Evolutionary conservation across 2,113 vertebrate genomes (phyloP), one percentile per base, ranked within the genome.

Genomic region (Nerophis lumbriciformis): DNA sequence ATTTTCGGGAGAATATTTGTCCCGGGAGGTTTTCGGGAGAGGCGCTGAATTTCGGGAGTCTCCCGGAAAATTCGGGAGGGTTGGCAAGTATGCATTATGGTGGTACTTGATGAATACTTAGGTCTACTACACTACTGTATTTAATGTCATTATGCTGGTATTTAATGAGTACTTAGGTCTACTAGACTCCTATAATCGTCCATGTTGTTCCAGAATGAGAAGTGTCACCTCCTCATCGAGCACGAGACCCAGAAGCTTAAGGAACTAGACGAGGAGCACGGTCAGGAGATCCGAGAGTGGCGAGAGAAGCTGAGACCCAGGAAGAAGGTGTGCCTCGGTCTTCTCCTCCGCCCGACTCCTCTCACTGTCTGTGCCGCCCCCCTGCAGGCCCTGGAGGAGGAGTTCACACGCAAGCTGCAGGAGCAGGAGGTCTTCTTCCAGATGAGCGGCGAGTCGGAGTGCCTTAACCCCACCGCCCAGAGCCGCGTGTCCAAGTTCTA

Each of bases 351-450:
- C 19, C 4, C 9, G 10, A 5, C 38, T 2, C 44, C 52, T 38
- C 47, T 6, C 13, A 28, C 5, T 4, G 2, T 59, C 5, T 9
- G 48, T 84, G 73, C 75, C 72, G 75, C 76, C 78, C 75, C 75
- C 78, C 85, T 88, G 78, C 84, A 99, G 97, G 94, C 93, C 0
- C 79, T 99, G 52, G 97, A 99, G 87, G 97, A 99, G 72, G 97
- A 99, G 84, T 99, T 99, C 91, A 94, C 94, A 36, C 91, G 96
- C 50, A 98, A 97, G 78, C 89, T 97, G 9, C 97, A 99, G 82
- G 97, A 99, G 78, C 97, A 99, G 84, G 97, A 99, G 81, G 94
- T 99, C 59, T 99, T 99, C 89, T 99, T 99, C 88, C 97, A 93
- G 90, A 98, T 98, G 95, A 96, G 94, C 55, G 96, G 97, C 37